A percentile compares a stretch with the other conserved stretches of the same genome.
phyloP scores from a whole-genome alignment of 1,140 invertebrate species.

The Polyergus mexicanus region DNA sequence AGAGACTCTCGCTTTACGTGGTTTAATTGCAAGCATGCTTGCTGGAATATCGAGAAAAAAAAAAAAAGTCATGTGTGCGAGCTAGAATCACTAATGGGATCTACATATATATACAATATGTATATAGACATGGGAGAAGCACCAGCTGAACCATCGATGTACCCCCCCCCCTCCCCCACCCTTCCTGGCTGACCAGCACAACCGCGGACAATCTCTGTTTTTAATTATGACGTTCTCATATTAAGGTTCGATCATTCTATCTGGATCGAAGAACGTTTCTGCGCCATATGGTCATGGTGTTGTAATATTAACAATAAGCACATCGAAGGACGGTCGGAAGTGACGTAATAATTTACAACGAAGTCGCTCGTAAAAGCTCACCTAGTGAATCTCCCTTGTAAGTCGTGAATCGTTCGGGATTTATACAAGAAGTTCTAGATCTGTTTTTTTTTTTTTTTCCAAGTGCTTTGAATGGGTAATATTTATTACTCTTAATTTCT shows the following conservation, averaged over 20 bases:
- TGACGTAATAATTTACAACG: conserved; percentile 29
- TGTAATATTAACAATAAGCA: background rate
- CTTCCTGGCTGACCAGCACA: conserved; percentile 8
- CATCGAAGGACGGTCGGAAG: background rate
- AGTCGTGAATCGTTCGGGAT: background rate
- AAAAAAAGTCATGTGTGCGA: conserved; percentile 54
- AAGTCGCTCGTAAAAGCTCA: conserved; percentile 31
- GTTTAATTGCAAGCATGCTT: conserved; percentile 60
- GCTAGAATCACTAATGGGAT: conserved; percentile 66
- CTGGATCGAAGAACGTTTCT: conserved; percentile 12
- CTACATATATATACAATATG: conserved; percentile 6
- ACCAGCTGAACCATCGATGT: conserved; percentile 57
- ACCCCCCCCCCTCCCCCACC: conserved; percentile 33
- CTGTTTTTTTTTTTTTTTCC: background rate
- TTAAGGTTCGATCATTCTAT: conserved; percentile 40
- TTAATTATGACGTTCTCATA: conserved; percentile 45
- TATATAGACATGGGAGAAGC: conserved; percentile 10
- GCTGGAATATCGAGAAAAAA: conserved; percentile 44
- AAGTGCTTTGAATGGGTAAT: background rate
- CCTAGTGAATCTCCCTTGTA: conserved; percentile 5
- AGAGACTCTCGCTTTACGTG: conserved; percentile 15
- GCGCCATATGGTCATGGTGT: conserved; percentile 30
- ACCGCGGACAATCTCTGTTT: conserved; percentile 53
- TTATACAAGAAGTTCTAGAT: background rate
- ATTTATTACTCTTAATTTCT: background rate